Evolutionary conservation across 2,888 invertebrate species (phyloP), one percentile per base, ranked within the genome.

Genomic region (Rhimphoctona megacephalus): DNA sequence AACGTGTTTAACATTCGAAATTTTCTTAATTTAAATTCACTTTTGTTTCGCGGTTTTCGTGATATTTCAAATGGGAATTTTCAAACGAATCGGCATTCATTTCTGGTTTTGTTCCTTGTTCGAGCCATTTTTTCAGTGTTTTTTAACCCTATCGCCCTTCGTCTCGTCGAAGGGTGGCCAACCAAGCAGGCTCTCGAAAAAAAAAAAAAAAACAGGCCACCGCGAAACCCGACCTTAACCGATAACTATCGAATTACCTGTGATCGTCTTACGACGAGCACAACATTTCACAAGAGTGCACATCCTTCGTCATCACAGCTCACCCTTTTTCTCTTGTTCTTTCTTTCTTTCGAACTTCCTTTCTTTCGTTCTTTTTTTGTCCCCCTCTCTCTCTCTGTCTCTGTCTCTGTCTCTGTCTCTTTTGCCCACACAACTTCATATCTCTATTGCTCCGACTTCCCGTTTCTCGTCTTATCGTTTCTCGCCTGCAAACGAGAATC

Each of bases 221-320:
- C 87, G 87, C 88, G 92, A 90, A 90, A 92, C 88, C 73, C 89
- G 90, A 92, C 87, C 90, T 88, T 88, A 74, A 87, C 89, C 87
- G 87, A 89, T 89, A 88, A 89, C 89, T 91, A 93, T 93, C 91
- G 88, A 85, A 89, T 93, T 92, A 89, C 93, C 74, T 82, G 85
- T 85, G 90, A 90, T 92, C 91, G 87, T 89, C 88, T 93, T 90
- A 91, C 92, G 89, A 88, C 88, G 77, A 85, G 78, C 36, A 30
- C 69, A 72, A 69, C 73, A 80, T 84, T 78, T 72, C 73, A 43
- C 73, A 67, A 83, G 79, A 74, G 46, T 46, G 73, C n/a, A 33
- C 83, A 86, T 86, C 83, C 80, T 66, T 77, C 77, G 76, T 30
- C 77, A 49, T 70, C 61, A 54, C 39, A 30, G 57, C 25, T 30